Evolutionary conservation across 2,888 invertebrate species (phyloP).

Genomic region (Nipponacmea schrenckii): DNA sequence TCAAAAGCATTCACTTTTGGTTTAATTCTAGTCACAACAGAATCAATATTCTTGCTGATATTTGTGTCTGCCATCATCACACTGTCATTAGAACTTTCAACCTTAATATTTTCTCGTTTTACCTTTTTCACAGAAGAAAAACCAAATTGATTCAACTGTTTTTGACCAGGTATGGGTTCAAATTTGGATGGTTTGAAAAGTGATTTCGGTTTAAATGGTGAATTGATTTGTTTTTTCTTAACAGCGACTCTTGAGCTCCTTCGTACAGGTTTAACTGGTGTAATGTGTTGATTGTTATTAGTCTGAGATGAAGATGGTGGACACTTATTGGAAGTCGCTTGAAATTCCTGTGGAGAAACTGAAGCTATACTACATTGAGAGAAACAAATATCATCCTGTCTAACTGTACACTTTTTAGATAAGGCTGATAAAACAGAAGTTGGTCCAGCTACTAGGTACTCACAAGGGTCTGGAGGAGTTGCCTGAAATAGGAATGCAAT

Average conservation of each 20-base stretch:
- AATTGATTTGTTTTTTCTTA: neutral
- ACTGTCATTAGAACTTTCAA: no score
- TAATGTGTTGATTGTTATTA: neutral
- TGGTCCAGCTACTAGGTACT: conserved; percentile 34
- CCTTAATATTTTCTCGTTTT: neutral
- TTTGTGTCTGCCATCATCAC: no score
- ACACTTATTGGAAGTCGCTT: neutral
- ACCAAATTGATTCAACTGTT: neutral
- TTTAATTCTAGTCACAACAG: no score
- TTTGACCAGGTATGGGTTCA: neutral
- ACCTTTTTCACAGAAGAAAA: neutral
- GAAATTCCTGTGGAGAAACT: neutral
- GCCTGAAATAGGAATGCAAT: conserved; percentile 32
- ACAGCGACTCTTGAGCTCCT: neutral
- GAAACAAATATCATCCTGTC: neutral
- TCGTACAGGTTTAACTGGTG: neutral
- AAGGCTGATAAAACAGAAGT: neutral
- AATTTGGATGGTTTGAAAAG: neutral
- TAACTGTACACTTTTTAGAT: neutral
- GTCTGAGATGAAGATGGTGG: neutral
- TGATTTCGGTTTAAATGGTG: neutral
- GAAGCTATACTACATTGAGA: neutral
- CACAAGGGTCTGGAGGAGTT: conserved; percentile 46
- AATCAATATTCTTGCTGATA: no score
- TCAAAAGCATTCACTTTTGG: no score